These are phyloP conservation scores for Caenorhabditis plicata DNA, from an alignment of 2,888 invertebrate species.

Conservation along the genomic window DNA sequence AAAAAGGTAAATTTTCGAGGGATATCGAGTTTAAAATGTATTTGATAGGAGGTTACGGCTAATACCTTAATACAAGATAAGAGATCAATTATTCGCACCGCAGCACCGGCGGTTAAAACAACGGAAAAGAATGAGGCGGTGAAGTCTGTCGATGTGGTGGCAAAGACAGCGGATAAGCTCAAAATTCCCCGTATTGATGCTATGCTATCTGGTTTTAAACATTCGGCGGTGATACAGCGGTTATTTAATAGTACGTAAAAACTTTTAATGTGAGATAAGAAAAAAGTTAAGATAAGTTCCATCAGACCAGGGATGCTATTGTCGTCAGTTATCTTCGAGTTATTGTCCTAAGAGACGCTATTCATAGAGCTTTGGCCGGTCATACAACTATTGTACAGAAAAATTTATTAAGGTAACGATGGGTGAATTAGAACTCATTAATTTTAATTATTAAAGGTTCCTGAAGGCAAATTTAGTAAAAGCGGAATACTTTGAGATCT, in stretches of 20 bases:
- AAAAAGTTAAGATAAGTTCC: constrained; percentile 6
- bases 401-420: constrained; percentile 76
- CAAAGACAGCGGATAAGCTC: constrained; percentile 26
- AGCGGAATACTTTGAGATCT: constrained; percentile 50
- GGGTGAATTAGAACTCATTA: constrained; percentile 70
- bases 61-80: constrained; percentile 17
- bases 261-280: neutral
- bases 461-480: constrained; percentile 68
- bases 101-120: constrained; percentile 22
- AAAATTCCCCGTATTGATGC: constrained; percentile 21
- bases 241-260: constrained; percentile 5
- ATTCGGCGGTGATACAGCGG: constrained; percentile 14
- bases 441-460: constrained; percentile 76
- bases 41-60: constrained; percentile 20
- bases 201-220: constrained; percentile 24
- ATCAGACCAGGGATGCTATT: constrained; percentile 1
- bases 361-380: constrained; percentile 27
- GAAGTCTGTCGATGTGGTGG: constrained; percentile 22
- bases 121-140: constrained; percentile 14
- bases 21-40: no score
- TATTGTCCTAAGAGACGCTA: constrained; percentile 25
- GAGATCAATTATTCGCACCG: constrained; percentile 11
- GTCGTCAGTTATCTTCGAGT: constrained; percentile 23
- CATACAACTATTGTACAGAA: constrained; percentile 72
- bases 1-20: no score